Evolutionary conservation across 1,140 invertebrate genomes (phyloP), one percentile per base, ranked within the genome.

Genomic region (Teleogryllus occipitalis): DNA sequence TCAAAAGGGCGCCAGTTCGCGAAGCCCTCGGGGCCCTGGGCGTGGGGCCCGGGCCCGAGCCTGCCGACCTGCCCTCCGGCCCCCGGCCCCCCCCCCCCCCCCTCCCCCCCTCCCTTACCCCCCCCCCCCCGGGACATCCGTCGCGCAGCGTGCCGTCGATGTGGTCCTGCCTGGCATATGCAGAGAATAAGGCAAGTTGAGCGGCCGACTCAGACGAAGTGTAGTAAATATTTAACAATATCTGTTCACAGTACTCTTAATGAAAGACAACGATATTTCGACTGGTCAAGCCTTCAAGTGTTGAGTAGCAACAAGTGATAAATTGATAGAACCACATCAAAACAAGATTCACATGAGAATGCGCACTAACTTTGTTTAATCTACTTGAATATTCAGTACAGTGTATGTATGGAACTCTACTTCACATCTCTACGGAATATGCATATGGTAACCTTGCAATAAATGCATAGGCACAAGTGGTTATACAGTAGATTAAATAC

Each of bases 391-490:
- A 39, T 39, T 39, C 27, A 39, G 18, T 65, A 65, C 10, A 65
- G 54, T 65, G 18, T 65, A 14, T 65, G 54, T 14, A 14, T 65
- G 18, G 10, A 65, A 2, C 54, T 65, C 54, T 65, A 65, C 54
- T 65, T 65, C 54, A 65, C 54, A 65, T 65, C 18, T 65, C 54
- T 65, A 65, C 54, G 18, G 54, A 65, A 14, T 65, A 65, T 65
- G 54, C 54, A 65, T 65, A 65, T 65, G 54, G 54, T 65, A 65
- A 65, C 54, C 54, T 65, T 65, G 54, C 54, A 65, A 18, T 65
- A 65, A 65, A 65, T 65, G 54, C 54, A 65, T 65, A 65, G 54
- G 54, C 54, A 65, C 54, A 65, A 65, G 54, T 65, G 54, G 54
- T 65, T 65, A 65, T 65, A 65, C 18, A 65, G 18, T 65, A 65